Conservation (phyloP, 2,113 vertebrate species). For the Carettochelys insculpta region DNA sequence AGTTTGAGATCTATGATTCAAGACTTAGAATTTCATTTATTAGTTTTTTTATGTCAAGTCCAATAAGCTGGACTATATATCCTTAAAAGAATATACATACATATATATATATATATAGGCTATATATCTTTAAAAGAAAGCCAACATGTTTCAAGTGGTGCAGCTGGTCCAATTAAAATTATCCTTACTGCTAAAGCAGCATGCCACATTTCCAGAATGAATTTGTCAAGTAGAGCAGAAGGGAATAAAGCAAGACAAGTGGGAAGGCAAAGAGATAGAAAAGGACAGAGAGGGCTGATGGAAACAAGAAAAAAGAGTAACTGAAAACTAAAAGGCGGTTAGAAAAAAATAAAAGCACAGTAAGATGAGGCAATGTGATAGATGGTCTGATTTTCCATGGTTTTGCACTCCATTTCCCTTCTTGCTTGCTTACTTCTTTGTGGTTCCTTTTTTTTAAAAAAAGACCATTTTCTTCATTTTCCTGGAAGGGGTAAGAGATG, state of each 20-base stretch:
- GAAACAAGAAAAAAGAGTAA: background rate
- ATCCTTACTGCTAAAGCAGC: background rate
- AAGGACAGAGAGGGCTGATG: background rate
- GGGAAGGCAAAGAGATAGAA: background rate
- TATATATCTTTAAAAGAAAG: background rate
- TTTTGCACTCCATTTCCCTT: background rate
- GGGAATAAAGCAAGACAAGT: background rate
- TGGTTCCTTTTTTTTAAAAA: background rate
- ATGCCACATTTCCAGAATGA: background rate
- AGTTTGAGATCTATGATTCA: background rate
- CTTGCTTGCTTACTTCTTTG: background rate
- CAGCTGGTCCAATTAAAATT: background rate
- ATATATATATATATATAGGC: too few species aligned
- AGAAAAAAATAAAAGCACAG: background rate
- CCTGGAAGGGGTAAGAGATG: too few species aligned
- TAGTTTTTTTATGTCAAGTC: background rate
- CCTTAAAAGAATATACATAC: background rate
- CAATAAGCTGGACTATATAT: accelerated
- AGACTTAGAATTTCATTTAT: background rate
- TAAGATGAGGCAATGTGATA: background rate
- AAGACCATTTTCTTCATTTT: background rate
- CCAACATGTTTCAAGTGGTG: background rate
- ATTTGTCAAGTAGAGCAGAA: background rate
- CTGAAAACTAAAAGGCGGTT: background rate
- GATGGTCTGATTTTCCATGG: too few species aligned